Base-by-base conservation (phyloP, 2,888 invertebrate species). In the Diaperis boleti region DNA sequence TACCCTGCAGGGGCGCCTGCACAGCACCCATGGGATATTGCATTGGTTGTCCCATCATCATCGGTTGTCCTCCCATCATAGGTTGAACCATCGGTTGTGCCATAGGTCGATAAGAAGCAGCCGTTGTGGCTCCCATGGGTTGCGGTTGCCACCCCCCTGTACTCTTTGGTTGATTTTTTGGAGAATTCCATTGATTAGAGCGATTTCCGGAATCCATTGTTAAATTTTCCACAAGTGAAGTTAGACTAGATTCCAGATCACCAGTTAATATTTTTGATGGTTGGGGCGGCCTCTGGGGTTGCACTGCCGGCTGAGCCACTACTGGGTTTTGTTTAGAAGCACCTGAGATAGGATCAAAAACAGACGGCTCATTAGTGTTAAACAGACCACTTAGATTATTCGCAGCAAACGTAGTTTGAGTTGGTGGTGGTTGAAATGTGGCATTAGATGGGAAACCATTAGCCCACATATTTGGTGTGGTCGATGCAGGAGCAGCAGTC, bases 221-320 rank as follows among this genome's bases (percentile, higher is more conserved):
- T 74, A 98, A 87, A 83, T 96, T 97, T 83, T 96, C 95, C 66
- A 96, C 97, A 73, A 98, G 85, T 69, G 92, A 92, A 64, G 96
- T 95, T 66, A 98, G 88, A 72, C 96, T 96, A 71, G 94, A 92
- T 81, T 98, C 97, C 80, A 98, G 84, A 82, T 97, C 97, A 50
- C 95, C 95, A 10, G 95, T 94, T 65, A 97, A 86, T 59, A 97
- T 90, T 74, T 85, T 85, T 4, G 77, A 71, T 13, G 80, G 81
- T 56, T 77, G 79, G 18, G 78, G 72, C 14, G 78, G 78, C 41
- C 75, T 70, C 18, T 72, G 75, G 4, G 77, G 78, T 37, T 15
- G 60, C 17, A 72, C 69, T 14, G 75, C 74, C 10, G 89, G 88
- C 78, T 86, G 86, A 74, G 89, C 82, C 68, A 88, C 85, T 29